Percentiles rank a stretch among this genome's conserved stretches.
phyloP scores from a whole-genome alignment of 2,113 vertebrate genomes.

The Podarcis muralis region DNA sequence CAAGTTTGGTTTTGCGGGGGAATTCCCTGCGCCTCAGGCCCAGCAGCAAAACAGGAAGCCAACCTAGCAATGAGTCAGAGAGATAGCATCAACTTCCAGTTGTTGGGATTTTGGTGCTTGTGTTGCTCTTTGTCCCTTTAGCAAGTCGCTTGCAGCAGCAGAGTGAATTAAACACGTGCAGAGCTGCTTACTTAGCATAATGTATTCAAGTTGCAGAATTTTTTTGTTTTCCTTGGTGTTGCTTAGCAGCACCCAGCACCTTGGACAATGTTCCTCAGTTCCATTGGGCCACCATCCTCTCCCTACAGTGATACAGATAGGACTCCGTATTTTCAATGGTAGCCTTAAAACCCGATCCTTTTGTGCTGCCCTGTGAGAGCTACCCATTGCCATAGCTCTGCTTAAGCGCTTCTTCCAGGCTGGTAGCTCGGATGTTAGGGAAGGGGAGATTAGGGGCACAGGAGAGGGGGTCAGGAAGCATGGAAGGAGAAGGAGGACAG shows the following conservation, averaged over 20 bases:
- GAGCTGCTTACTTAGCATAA: neutral
- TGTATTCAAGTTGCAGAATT: neutral
- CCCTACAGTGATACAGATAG: neutral
- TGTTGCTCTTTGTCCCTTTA: conserved; percentile 29
- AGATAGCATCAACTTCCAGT: neutral
- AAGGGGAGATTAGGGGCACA: no score
- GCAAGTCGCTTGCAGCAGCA: neutral
- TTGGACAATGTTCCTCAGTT: neutral
- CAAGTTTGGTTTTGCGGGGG: neutral
- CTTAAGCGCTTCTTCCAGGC: neutral
- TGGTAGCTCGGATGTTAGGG: neutral
- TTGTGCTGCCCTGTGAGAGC: neutral
- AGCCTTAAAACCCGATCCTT: neutral
- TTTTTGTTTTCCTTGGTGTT: neutral
- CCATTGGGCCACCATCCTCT: neutral
- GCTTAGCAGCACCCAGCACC: neutral
- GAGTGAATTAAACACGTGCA: neutral
- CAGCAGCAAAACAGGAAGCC: conserved; percentile 25
- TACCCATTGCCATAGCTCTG: no score
- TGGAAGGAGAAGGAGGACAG: neutral
- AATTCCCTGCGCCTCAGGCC: conserved; percentile 13
- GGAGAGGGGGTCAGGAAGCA: neutral
- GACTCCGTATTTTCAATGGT: neutral
- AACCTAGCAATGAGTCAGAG: neutral
- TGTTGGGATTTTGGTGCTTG: neutral